Conservation (phyloP, 2,113 vertebrate species). For the Thamnaconus septentrionalis region DNA sequence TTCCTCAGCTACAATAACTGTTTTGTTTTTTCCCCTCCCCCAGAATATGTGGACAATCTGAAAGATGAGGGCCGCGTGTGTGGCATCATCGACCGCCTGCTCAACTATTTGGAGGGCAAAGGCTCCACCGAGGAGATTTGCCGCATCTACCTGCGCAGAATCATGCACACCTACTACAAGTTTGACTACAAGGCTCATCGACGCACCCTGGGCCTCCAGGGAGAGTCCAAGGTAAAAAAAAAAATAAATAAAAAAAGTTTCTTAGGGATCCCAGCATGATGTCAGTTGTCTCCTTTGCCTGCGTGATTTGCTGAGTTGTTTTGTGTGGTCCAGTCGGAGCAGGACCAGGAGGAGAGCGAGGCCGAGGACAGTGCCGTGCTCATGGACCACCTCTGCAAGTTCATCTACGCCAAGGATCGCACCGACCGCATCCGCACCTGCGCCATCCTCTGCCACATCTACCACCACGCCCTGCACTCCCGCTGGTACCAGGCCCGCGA, state of each 20-base stretch:
- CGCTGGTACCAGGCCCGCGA: constrained; percentile 93
- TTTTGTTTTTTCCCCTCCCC: background rate
- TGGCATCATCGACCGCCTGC: constrained; percentile 82
- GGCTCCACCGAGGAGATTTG: constrained; percentile 88
- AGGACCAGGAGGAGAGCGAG: constrained; percentile 88
- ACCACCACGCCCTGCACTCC: constrained; percentile 90
- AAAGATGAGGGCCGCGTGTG: constrained; percentile 86
- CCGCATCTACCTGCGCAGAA: constrained; percentile 82
- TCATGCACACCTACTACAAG: constrained; percentile 93
- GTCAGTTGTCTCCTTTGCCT: background rate
- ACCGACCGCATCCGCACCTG: constrained; percentile 91
- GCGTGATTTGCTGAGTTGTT: background rate
- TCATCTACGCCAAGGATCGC: constrained; percentile 89
- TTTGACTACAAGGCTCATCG: constrained; percentile 92
- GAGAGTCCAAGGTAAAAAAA: constrained; percentile 81
- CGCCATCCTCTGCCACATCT: constrained; percentile 92
- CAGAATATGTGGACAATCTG: constrained; percentile 91
- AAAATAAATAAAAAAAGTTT: background rate
- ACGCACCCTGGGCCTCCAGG: constrained; percentile 81
- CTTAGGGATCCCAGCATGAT: background rate
- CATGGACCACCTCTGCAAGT: constrained; percentile 91
- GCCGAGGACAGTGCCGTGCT: constrained; percentile 85
- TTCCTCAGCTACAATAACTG: too few relatives aligned
- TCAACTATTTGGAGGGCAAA: constrained; percentile 84
- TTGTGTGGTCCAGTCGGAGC: constrained; percentile 77